These are phyloP conservation scores for Callosobruchus maculatus DNA, from an alignment of 2,888 invertebrate species.

Conservation along the genomic window DNA sequence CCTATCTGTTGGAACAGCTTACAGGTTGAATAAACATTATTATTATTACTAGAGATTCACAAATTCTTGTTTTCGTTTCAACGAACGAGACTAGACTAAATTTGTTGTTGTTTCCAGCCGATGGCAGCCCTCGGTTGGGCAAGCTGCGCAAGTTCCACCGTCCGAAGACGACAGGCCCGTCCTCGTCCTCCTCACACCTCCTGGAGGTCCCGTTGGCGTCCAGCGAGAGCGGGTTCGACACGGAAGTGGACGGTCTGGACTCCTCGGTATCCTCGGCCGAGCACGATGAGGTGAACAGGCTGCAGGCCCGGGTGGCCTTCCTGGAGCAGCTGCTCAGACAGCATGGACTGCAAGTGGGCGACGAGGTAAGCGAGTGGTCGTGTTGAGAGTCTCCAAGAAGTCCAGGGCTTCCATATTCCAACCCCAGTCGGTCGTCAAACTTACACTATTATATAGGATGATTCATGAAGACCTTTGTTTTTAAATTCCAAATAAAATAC, in stretches of 20 bases:
- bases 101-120: slow-evolving; percentile 37
- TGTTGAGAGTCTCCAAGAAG: slow-evolving; percentile 12
- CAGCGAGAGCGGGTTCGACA: slow-evolving; percentile 48
- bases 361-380: slow-evolving; percentile 31
- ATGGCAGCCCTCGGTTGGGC: slow-evolving; percentile 57
- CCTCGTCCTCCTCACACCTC: slow-evolving; percentile 17
- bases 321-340: slow-evolving; percentile 41
- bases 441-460: too few species aligned
- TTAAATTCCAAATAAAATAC: too few species aligned
- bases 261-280: slow-evolving; percentile 34
- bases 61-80: too few species aligned
- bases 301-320: slow-evolving; percentile 44
- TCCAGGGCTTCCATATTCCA: too few species aligned
- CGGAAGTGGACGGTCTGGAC: slow-evolving; percentile 44
- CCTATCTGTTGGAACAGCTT: too few species aligned
- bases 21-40: too few species aligned
- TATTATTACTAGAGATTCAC: too few species aligned
- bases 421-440: too few species aligned
- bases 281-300: slow-evolving; percentile 33
- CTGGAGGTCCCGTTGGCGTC: slow-evolving; percentile 44
- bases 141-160: slow-evolving; percentile 58
- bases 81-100: too few species aligned
- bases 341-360: not conserved
- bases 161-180: slow-evolving; percentile 35
- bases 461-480: too few species aligned